These are phyloP conservation scores for Adoxophyes honmai DNA, from an alignment of 1,140 invertebrate genomes.

Conservation along the genomic window DNA sequence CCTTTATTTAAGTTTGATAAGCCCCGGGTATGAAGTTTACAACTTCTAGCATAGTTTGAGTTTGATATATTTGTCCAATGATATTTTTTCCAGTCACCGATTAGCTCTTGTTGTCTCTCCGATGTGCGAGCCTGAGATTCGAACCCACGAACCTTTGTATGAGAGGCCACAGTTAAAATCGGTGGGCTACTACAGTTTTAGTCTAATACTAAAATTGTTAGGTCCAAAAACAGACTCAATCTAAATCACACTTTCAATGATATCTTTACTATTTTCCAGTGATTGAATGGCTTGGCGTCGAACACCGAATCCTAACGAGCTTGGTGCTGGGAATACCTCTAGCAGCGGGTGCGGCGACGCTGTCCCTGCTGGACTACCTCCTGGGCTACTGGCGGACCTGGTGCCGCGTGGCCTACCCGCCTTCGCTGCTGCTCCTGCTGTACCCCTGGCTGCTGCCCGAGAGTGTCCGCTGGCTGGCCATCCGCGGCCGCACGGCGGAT, in stretches of 20 bases:
- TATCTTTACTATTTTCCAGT: conserved; percentile 66
- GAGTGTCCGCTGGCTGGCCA: conserved; percentile 86
- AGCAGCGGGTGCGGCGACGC: conserved; percentile 82
- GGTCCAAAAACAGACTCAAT: too few species aligned
- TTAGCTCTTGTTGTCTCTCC: too few species aligned
- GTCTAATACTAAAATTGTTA: too few species aligned
- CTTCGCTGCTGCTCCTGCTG: conserved; percentile 81
- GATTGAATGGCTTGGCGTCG: conserved; percentile 87
- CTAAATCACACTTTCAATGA: not conserved
- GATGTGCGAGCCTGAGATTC: too few species aligned
- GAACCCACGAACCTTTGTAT: too few species aligned
- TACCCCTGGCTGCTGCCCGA: conserved; percentile 83
- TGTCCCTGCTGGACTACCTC: conserved; percentile 83
- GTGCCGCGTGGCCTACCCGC: conserved; percentile 82
- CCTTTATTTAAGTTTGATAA: too few species aligned
- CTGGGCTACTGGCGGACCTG: conserved; percentile 84
- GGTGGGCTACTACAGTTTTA: too few species aligned
- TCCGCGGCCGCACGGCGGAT: conserved; percentile 81
- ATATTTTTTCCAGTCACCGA: too few species aligned
- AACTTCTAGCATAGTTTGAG: too few species aligned
- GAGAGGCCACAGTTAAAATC: too few species aligned
- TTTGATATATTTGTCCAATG: too few species aligned
- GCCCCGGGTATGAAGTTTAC: too few species aligned
- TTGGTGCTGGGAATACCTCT: conserved; percentile 82
- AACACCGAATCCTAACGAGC: conserved; percentile 84